A percentile compares a stretch with the other conserved stretches of the same genome.
Conservation (phyloP, 2,888 invertebrate genomes). For the Tachina fera region DNA sequence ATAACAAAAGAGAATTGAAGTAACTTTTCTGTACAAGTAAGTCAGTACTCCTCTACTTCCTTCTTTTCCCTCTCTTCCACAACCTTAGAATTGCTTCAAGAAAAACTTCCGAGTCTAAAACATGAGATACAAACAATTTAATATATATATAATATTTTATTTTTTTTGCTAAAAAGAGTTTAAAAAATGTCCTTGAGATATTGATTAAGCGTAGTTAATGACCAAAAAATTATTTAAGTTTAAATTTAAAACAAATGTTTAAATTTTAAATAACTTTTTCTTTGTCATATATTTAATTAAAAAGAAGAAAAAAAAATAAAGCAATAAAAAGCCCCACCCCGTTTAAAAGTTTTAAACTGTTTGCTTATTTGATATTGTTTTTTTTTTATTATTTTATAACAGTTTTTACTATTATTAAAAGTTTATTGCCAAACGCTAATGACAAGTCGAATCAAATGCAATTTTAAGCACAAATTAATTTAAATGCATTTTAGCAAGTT, state of each 20-base stretch:
- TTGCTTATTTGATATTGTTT: not conserved
- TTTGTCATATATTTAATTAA: not conserved
- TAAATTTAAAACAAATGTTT: not conserved
- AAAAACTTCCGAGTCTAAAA: too few relatives aligned
- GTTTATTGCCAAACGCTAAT: constrained; percentile 4
- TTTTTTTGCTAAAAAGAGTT: too few relatives aligned
- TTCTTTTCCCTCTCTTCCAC: too few relatives aligned
- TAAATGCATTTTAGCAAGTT: not conserved
- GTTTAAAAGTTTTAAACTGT: not conserved
- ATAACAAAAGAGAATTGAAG: too few relatives aligned
- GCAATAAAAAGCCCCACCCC: constrained; percentile 4
- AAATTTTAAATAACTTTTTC: not conserved
- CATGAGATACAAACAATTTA: too few relatives aligned
- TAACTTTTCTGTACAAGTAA: too few relatives aligned
- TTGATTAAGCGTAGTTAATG: too few relatives aligned
- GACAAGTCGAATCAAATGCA: not conserved
- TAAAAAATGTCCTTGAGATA: too few relatives aligned
- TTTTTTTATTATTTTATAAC: not conserved
- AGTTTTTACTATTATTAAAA: not conserved
- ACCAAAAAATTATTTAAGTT: too few relatives aligned
- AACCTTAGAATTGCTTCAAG: too few relatives aligned
- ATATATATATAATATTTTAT: too few relatives aligned
- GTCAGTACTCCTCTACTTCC: too few relatives aligned
- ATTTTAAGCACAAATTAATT: constrained; percentile 6
- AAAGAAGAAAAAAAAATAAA: not conserved